A percentile compares a stretch with the other conserved stretches of the same genome.
phyloP scores from a whole-genome alignment of 92 coral and sea anemone genomes.

The Desmophyllum pertusum region DNA sequence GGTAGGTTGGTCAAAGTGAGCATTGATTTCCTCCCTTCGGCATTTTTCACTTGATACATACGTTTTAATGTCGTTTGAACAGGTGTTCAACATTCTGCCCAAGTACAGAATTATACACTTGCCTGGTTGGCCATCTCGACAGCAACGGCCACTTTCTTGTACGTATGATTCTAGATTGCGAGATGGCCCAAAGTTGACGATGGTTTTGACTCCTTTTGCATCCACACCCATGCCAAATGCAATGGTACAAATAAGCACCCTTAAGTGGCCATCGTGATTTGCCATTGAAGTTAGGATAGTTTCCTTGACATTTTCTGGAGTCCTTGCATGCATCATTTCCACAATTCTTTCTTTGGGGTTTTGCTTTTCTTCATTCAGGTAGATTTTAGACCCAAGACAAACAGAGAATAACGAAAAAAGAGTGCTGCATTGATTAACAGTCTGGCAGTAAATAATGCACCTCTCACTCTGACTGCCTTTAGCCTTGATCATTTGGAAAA shows the following conservation, averaged over 20 bases:
- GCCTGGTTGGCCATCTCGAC: constrained; percentile 49
- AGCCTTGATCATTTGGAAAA: constrained; percentile 12
- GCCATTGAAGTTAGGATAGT: constrained; percentile 38
- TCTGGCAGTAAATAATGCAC: constrained; percentile 20
- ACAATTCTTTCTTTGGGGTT: constrained; percentile 38
- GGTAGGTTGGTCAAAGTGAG: background rate
- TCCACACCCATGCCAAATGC: constrained; percentile 67
- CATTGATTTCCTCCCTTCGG: background rate
- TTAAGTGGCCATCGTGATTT: constrained; percentile 28
- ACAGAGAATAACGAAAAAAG: constrained; percentile 7
- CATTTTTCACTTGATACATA: constrained; percentile 2
- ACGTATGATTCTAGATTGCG: constrained; percentile 40
- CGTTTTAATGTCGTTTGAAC: constrained; percentile 15
- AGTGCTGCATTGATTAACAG: constrained; percentile 4
- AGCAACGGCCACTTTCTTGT: constrained; percentile 56
- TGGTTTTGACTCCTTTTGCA: constrained; percentile 33
- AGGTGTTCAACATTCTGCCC: constrained; percentile 29
- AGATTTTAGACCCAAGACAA: background rate
- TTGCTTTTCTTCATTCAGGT: background rate
- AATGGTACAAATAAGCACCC: constrained; percentile 49
- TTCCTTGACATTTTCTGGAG: constrained; percentile 51
- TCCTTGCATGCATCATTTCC: constrained; percentile 50
- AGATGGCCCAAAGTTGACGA: constrained; percentile 54
- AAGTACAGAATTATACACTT: constrained; percentile 29
- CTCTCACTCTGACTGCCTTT: constrained; percentile 12